Conservation (phyloP, 2,113 vertebrate species). For the Calidris pygmaea region DNA sequence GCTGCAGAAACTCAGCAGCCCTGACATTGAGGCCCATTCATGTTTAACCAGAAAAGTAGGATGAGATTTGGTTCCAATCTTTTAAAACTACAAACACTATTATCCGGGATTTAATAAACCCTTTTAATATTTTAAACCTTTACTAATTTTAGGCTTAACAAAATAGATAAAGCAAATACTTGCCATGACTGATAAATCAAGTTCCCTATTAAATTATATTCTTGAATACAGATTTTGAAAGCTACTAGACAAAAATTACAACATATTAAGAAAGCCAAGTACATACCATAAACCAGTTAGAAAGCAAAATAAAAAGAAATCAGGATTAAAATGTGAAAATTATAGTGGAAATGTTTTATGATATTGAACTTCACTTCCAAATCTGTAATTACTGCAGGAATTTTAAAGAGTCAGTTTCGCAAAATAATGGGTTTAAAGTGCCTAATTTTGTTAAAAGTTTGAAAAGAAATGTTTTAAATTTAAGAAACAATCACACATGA, state of each 20-base stretch:
- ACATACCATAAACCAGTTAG: constrained; percentile 67
- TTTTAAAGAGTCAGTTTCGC: background rate
- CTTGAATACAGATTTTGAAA: background rate
- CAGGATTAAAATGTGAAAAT: constrained; percentile 31
- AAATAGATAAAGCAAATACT: background rate
- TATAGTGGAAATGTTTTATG: background rate
- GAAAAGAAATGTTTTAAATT: background rate
- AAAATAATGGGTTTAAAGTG: background rate
- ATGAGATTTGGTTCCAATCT: background rate
- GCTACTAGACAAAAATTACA: background rate
- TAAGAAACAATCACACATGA: background rate
- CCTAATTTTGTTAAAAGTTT: background rate
- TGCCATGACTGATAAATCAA: background rate
- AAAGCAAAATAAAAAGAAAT: constrained; percentile 68
- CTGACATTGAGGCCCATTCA: background rate
- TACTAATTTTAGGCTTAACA: background rate
- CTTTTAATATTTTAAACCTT: background rate
- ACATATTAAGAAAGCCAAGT: constrained; percentile 26
- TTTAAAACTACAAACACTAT: background rate
- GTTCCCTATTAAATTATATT: background rate
- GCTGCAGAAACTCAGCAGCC: background rate
- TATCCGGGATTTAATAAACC: background rate
- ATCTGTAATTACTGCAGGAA: background rate
- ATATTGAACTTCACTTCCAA: background rate
- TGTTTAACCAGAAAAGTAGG: background rate